Evolutionary conservation across 2,888 invertebrate genomes (phyloP).

Genomic region (Drosophila anceps): DNA sequence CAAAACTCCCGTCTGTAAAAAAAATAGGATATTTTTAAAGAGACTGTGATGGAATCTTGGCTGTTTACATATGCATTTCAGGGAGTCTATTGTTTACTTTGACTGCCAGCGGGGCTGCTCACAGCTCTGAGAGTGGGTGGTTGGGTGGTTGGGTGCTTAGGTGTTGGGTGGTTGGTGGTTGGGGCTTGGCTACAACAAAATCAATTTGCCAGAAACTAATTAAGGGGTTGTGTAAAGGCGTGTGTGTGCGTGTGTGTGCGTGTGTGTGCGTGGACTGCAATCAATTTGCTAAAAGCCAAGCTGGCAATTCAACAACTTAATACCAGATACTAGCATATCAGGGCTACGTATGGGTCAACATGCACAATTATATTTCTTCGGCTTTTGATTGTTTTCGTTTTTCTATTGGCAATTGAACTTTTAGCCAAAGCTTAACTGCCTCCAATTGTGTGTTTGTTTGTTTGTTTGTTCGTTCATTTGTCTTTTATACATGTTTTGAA

Average conservation of each 20-base stretch:
- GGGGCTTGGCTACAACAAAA: slow-evolving; percentile 22
- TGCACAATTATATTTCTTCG: slow-evolving; percentile 39
- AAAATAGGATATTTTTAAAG: slow-evolving; percentile 10
- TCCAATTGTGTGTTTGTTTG: slow-evolving; percentile 21
- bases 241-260: background rate
- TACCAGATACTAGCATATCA: slow-evolving; percentile 7
- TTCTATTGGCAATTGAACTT: slow-evolving; percentile 43
- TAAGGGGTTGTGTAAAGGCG: slow-evolving; percentile 41
- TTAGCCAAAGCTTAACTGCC: slow-evolving; percentile 34
- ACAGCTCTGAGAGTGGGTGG: slow-evolving; percentile 1
- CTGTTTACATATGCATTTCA: slow-evolving; percentile 52
- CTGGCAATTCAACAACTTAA: slow-evolving; percentile 23
- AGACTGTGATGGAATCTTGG: slow-evolving; percentile 18
- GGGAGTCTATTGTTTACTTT: slow-evolving; percentile 34
- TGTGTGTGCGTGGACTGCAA: slow-evolving; percentile 10
- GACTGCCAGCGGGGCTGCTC: slow-evolving; percentile 6
- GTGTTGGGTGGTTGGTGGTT: slow-evolving; percentile 1
- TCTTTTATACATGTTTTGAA: slow-evolving; percentile 52
- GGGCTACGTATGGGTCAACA: slow-evolving; percentile 20
- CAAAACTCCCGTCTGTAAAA: background rate
- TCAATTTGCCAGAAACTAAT: slow-evolving; percentile 67
- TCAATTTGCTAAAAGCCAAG: slow-evolving; percentile 56
- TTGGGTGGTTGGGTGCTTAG: background rate
- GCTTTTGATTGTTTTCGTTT: slow-evolving; percentile 33
- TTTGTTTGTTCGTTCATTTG: slow-evolving; percentile 49